These are phyloP conservation scores for Porites divaricata DNA, from an alignment of 92 coral and sea anemone genomes.

Conservation along the genomic window DNA sequence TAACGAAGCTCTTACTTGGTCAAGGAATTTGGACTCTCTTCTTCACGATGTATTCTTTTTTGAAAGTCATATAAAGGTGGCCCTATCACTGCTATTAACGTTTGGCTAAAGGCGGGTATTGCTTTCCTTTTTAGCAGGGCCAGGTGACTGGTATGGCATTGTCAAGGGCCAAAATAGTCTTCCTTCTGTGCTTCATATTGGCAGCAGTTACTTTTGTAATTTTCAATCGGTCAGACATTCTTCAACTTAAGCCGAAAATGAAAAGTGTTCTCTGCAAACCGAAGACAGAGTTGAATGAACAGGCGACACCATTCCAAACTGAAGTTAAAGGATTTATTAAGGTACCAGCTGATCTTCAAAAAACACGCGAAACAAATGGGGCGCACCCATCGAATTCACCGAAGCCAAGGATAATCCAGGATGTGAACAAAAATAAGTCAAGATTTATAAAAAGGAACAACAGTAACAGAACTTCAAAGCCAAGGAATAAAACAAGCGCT, in stretches of 20 bases:
- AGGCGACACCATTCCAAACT: not conserved
- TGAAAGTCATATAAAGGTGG: too few species aligned
- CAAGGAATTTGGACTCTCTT: too few species aligned
- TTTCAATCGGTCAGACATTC: not conserved
- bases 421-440: not conserved
- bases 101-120: too few species aligned
- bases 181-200: not conserved
- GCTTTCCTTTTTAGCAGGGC: not conserved
- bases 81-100: too few species aligned
- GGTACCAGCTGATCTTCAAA: too few species aligned
- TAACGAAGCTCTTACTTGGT: too few species aligned
- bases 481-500: not conserved
- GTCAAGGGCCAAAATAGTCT: not conserved
- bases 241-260: not conserved
- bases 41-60: too few species aligned
- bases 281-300: not conserved
- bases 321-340: too few species aligned
- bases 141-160: not conserved
- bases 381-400: not conserved
- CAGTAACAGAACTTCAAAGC: not conserved
- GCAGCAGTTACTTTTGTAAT: not conserved
- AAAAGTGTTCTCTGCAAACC: not conserved
- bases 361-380: not conserved
- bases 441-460: not conserved
- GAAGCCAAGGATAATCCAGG: not conserved